Conservation (phyloP, 2,113 vertebrate genomes). For the Meriones unguiculatus region DNA sequence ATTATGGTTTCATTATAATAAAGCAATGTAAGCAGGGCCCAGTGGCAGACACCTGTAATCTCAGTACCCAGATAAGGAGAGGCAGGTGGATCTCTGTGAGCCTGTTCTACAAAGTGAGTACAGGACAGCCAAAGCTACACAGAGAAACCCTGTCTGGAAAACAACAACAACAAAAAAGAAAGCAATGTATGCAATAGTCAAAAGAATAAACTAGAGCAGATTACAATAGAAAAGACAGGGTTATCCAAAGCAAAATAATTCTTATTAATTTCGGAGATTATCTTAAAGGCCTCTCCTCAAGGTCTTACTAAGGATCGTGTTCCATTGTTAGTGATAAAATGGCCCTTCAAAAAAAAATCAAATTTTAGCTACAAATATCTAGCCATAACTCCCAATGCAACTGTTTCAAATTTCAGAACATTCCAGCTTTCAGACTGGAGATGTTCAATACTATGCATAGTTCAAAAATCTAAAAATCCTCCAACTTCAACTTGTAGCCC, state of each 20-base stretch:
- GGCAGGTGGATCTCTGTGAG: too few relatives aligned
- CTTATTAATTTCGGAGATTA: neutral
- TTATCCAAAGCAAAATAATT: neutral
- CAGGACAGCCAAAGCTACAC: too few relatives aligned
- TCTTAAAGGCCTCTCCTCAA: slow-evolving; percentile 9
- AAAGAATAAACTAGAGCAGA: slow-evolving; percentile 26
- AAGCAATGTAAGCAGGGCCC: neutral
- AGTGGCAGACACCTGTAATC: too few relatives aligned
- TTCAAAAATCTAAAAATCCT: neutral
- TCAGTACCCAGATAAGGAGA: too few relatives aligned
- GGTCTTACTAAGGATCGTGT: neutral
- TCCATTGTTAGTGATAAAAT: slow-evolving; percentile 36
- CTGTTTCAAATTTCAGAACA: neutral
- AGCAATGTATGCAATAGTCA: neutral
- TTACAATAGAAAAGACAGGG: neutral
- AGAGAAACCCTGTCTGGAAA: too few relatives aligned
- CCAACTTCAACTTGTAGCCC: neutral
- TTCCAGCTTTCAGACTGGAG: neutral
- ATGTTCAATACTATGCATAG: neutral
- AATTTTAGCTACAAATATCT: slow-evolving; percentile 35
- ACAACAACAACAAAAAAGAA: too few relatives aligned
- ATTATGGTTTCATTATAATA: slow-evolving; percentile 21
- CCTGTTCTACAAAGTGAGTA: too few relatives aligned
- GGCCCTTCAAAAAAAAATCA: neutral
- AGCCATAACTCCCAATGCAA: neutral